Base-by-base conservation (phyloP, 2,113 vertebrate genomes). In the Phylloscopus whistleri region DNA sequence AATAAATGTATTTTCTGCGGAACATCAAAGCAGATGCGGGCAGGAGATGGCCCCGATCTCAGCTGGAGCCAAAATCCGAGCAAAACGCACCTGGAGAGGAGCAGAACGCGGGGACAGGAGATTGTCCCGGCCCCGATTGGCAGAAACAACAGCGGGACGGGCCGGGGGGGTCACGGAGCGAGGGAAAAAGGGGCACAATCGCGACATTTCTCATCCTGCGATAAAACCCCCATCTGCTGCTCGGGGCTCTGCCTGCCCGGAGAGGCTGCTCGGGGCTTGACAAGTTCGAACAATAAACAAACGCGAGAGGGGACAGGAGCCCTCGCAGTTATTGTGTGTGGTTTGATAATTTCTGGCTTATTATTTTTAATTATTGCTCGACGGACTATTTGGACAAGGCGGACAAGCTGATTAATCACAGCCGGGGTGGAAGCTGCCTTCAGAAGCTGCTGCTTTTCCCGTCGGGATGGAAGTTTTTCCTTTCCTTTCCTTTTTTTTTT, bases 361-460 rank as follows among this genome's bases (percentile, higher is more conserved):
- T 75, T 89, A 58, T 78, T 93, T 89, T 82, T 67, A 75, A 74
- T 87, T 84, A 83, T 64, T 7, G 11, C 35, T 41, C 80, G 26
- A 3, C 5, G 83, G 89, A 0, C 52, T 87, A 16, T 74, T 76
- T 69, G 39, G 86, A 48, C 66, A 53, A 66, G 41, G 28, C 0
- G 60, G 93, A 86, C 82, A 84, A 79, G 62, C 37, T 90, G 91
- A 92, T 93, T 79, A 89, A 91, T 93, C 84, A 15, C 83, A 55
- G 88, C 52, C 83, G 60, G 60, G 60, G 20, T 49, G 60, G 60
- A 11, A 58, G 83, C 49, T 75, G 82, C 82, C 8, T n/a, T 9
- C 7, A 31, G 27, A 63, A 62, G 49, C 70, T 49, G 83, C 83
- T 66, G 91, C 77, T n/a, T 86, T 44, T 35, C 26, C 22, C 5